Evolutionary conservation across 2,797 vertebrate genomes (phyloP), one percentile per base, ranked within the genome.

Genomic region (Pelobates cultripes): DNA sequence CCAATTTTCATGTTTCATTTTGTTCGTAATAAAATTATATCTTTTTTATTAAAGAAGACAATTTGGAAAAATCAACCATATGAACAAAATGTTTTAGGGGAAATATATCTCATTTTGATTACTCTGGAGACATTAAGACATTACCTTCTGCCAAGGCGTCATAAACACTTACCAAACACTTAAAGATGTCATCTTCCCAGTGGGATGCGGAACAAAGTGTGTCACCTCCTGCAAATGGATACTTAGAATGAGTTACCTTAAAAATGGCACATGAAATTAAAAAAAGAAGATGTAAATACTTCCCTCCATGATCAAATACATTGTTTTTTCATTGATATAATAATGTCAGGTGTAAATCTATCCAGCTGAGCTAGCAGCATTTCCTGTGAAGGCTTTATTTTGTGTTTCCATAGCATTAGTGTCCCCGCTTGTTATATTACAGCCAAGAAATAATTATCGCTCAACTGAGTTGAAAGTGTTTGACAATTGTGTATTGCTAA

Each of bases 21-120:
- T 70, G 43, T 66, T 79, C 51, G 47, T 63, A 75, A 44, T 28
- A 71, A 79, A 41, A 42, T 74, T 69, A 70, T 70, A 66, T 76
- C 61, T 70, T 79, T 75, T 83, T 84, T 84, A 84, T 84, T 84
- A 75, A 57, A 71, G 47, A 75, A 61, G 77, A 79, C 77, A 84
- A 75, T 84, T 71, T 79, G 72, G 67, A 79, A 71, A 70, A 75
- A 70, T 6, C 60, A 75, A 69, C 63, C 66, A 71, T 51, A 17
- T 64, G 7, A 83, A 10, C 28, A 47, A 70, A 75, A 44, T 71
- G 60, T 70, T 75, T 43, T 57, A 15, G 15, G 41, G 43, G 17
- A 73, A 70, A 72, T 57, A 64, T 47, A 79, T 45, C 70, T 78
- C n/a, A 67, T 71, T 47, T 60, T 73, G 47, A 77, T 77, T 82